Evolutionary conservation across 92 coral and sea anemone genomes (phyloP), one percentile per base, ranked within the genome.

Genomic region (Palythoa grandis): DNA sequence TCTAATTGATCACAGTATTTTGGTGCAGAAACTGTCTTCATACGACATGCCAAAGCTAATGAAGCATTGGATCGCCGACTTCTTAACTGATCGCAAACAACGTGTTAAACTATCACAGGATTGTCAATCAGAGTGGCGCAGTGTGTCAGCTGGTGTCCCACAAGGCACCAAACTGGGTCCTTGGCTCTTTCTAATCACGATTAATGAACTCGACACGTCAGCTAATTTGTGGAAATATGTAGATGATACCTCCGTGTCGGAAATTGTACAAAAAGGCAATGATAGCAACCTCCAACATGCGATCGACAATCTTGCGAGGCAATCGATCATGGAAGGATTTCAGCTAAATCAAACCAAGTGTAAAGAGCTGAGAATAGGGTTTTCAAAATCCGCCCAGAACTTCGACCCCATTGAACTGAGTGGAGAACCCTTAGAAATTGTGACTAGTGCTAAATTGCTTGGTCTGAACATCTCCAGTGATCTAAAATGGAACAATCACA

Each of bases 31-130:
- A 29, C 60, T 74, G 29, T 74, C 79, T 40, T 40, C 79, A 38
- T 74, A 74, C 79, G 79, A 74, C 60, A 40, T 74, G 54, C 79
- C 54, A 52, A 39, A 40, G 79, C 79, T 15, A 52, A 37, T 74
- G 0, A 52, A 40, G 56, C 53, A 52, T 19, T 37, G 79, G 79
- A 74, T 74, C 57, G 79, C 60, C 54, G 35, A 74, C 79, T 74
- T 74, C 79, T 74, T 74, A 39, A 74, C 43, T 8, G 50, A 74
- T 75, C 60, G 48, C 35, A 75, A 75, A 54, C 80, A 75, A 22
- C 80, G 80, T 48, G 80, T 75, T 75, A 75, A 75, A 17, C 82
- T 77, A 50, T 53, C 68, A 43, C 82, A 77, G 63, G 82, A 77
- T 0, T 77, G 82, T 29, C 67, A 60, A 20, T 77, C 67, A 22